Conservation (phyloP, 2,113 vertebrate genomes). For the Actinemys pallida region DNA sequence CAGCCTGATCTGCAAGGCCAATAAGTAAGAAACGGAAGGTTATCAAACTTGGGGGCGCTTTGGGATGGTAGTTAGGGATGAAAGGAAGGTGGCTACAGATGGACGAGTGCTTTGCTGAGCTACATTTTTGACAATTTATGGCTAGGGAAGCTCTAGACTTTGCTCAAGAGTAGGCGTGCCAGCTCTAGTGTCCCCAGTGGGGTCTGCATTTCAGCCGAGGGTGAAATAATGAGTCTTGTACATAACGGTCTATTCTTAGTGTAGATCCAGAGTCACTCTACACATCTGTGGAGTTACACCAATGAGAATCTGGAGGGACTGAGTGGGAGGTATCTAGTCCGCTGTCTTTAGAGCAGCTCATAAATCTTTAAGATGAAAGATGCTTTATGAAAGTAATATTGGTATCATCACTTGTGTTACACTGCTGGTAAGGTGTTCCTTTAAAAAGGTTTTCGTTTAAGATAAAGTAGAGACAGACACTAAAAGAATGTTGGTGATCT, state of each 20-base stretch:
- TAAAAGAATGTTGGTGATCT: neutral
- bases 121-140: neutral
- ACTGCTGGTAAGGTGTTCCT: neutral
- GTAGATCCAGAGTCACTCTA: neutral
- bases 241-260: neutral
- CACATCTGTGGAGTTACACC: neutral
- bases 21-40: neutral
- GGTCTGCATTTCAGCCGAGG: neutral
- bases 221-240: neutral
- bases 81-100: neutral
- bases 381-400: neutral
- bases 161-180: accelerated
- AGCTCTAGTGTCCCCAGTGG: accelerated
- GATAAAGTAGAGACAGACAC: neutral
- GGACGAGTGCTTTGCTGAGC: neutral
- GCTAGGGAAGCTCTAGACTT: neutral
- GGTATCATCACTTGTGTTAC: neutral
- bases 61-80: neutral
- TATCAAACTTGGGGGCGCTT: neutral
- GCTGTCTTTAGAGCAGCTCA: neutral
- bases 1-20: conserved; percentile 24
- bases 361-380: neutral
- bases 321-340: neutral
- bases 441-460: neutral
- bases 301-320: neutral